phyloP scores from a whole-genome alignment of 2,888 invertebrate species.

The Xanthia icteritia region DNA sequence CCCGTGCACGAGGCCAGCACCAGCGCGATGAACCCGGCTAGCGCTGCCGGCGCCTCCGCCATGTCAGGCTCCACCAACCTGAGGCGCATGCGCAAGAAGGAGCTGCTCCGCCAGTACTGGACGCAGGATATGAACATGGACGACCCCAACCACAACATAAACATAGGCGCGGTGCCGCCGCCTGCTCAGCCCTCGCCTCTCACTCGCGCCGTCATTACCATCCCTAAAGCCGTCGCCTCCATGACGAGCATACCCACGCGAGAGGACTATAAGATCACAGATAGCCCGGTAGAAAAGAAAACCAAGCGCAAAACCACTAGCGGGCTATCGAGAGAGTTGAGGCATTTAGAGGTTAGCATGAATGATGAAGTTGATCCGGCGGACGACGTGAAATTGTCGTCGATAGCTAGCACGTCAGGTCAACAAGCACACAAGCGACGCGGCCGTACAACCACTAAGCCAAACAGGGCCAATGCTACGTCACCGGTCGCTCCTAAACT shows the following conservation, averaged over 20 bases:
- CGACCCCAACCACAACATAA: constrained; percentile 90
- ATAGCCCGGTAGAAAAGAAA: constrained; percentile 93
- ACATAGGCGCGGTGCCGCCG: constrained; percentile 86
- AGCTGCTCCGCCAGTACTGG: constrained; percentile 94
- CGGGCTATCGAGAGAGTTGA: constrained; percentile 91
- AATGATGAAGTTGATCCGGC: constrained; percentile 89
- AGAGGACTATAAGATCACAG: constrained; percentile 94
- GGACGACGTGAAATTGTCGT: constrained; percentile 81
- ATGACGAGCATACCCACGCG: constrained; percentile 96
- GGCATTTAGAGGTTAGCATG: constrained; percentile 91
- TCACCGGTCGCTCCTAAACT: constrained; percentile 92
- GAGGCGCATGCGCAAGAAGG: constrained; percentile 97
- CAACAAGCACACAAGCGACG: constrained; percentile 78
- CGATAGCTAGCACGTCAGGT: constrained; percentile 69
- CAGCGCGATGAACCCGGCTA: constrained; percentile 82
- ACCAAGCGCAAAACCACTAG: constrained; percentile 89
- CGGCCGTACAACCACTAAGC: constrained; percentile 78
- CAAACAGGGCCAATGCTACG: constrained; percentile 71
- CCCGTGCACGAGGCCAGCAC: constrained; percentile 81
- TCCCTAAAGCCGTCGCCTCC: constrained; percentile 97
- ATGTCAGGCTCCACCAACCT: constrained; percentile 93
- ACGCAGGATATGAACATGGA: constrained; percentile 97
- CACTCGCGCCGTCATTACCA: constrained; percentile 93
- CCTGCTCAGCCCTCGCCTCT: constrained; percentile 91
- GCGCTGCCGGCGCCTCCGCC: constrained; percentile 83